Conservation (phyloP, 2,797 vertebrate genomes). For the Yasuhikotakia modesta region DNA sequence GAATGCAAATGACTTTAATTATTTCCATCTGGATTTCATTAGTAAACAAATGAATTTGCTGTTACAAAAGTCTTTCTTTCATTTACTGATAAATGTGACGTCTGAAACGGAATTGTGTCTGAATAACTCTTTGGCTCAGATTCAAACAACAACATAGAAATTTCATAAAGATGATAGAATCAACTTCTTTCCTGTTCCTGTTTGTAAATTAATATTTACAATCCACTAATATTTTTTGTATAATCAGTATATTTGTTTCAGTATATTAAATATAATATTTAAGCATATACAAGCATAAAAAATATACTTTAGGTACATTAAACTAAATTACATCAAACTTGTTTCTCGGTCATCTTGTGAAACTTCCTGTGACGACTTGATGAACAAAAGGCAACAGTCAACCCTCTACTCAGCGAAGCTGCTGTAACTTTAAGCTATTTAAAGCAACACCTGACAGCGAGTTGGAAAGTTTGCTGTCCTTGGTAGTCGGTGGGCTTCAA, state of each 20-base stretch:
- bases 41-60: background rate
- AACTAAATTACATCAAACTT: conserved; percentile 15
- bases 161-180: background rate
- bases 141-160: background rate
- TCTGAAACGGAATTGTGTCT: background rate
- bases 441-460: conserved; percentile 62
- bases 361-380: conserved; percentile 40
- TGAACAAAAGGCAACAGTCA: conserved; percentile 47
- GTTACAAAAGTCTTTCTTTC: too few relatives aligned
- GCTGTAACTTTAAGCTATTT: conserved; percentile 56
- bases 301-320: too few relatives aligned
- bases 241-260: too few relatives aligned
- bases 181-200: background rate
- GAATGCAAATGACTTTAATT: conserved; percentile 5
- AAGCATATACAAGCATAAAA: background rate
- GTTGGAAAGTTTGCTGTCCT: conserved; percentile 69
- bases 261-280: too few relatives aligned
- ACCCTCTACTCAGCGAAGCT: conserved; percentile 36
- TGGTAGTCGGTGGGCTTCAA: conserved; percentile 74
- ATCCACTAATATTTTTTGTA: too few relatives aligned
- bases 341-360: conserved; percentile 27
- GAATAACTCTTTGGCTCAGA: background rate
- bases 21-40: conserved; percentile 5
- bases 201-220: too few relatives aligned
- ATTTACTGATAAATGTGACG: background rate